Conservation (phyloP, 2,888 invertebrate species). For the Therioaphis trifolii region DNA sequence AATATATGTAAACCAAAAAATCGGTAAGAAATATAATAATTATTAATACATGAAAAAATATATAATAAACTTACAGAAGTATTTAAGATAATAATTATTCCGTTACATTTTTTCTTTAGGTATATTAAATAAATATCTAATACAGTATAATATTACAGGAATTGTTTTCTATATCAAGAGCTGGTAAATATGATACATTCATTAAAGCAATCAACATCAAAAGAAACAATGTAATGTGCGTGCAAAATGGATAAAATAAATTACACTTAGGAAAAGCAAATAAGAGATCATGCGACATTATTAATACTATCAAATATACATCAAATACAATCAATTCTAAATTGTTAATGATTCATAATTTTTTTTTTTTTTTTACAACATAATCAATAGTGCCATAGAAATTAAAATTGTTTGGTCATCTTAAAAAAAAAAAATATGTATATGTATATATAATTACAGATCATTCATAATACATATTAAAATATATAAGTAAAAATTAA, state of each 20-base stretch:
- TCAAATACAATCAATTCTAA: no score
- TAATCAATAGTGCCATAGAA: no score
- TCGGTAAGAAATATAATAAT: slow-evolving; percentile 66
- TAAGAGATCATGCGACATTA: neutral
- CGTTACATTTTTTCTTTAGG: neutral
- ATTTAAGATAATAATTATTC: neutral
- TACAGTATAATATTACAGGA: slow-evolving; percentile 68
- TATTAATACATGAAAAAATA: slow-evolving; percentile 1
- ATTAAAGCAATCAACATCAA: slow-evolving; percentile 39
- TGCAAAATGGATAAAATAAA: neutral
- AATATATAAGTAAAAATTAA: neutral
- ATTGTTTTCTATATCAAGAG: slow-evolving; percentile 77
- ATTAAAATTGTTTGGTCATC: neutral
- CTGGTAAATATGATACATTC: slow-evolving; percentile 73
- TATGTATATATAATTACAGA: neutral
- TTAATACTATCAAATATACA: neutral
- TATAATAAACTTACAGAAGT: neutral
- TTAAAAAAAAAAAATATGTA: neutral
- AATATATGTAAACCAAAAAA: slow-evolving; percentile 88
- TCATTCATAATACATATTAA: neutral
- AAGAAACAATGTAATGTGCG: neutral
- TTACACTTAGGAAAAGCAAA: neutral
- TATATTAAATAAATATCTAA: neutral
- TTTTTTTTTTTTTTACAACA: no score
- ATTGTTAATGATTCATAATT: no score